phyloP scores from a whole-genome alignment of 2,888 invertebrate genomes.

The Dusona sp. region DNA sequence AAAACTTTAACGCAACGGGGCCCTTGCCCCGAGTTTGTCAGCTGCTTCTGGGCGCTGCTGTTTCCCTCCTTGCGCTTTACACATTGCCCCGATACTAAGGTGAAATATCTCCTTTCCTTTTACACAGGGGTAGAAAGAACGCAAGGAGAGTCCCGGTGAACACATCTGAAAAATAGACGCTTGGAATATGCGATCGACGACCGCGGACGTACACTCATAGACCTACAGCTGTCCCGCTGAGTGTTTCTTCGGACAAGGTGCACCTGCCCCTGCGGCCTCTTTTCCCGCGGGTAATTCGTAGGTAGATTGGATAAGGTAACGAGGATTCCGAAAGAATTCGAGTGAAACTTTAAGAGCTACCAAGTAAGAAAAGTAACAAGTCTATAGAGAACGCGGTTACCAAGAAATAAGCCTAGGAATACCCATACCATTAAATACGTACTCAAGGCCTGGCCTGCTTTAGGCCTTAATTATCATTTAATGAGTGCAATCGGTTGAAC shows the following conservation, averaged over 20 bases:
- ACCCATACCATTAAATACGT: too few relatives aligned
- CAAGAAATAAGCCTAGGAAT: constrained; percentile 8
- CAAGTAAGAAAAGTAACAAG: not conserved
- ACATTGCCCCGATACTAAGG: constrained; percentile 18
- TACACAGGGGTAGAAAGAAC: not conserved
- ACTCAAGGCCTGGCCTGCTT: not conserved
- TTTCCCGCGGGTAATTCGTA: constrained; percentile 23
- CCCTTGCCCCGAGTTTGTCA: constrained; percentile 52
- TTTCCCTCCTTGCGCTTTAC: constrained; percentile 37
- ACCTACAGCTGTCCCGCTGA: constrained; percentile 63
- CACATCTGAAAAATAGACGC: constrained; percentile 59
- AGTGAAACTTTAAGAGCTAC: not conserved
- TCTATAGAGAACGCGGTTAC: not conserved
- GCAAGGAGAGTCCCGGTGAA: constrained; percentile 33
- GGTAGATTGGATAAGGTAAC: constrained; percentile 39
- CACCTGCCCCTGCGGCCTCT: constrained; percentile 56
- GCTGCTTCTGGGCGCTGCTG: constrained; percentile 53
- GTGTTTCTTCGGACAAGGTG: constrained; percentile 48
- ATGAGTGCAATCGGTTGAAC: not conserved
- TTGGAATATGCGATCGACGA: constrained; percentile 68
- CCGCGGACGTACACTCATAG: constrained; percentile 57
- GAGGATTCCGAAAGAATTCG: constrained; percentile 16
- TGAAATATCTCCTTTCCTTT: constrained; percentile 25
- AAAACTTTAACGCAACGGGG: constrained; percentile 45
- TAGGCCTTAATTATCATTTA: not conserved